phyloP scores from a whole-genome alignment of 2,888 invertebrate genomes.

The Tetheella fluctuosa region DNA sequence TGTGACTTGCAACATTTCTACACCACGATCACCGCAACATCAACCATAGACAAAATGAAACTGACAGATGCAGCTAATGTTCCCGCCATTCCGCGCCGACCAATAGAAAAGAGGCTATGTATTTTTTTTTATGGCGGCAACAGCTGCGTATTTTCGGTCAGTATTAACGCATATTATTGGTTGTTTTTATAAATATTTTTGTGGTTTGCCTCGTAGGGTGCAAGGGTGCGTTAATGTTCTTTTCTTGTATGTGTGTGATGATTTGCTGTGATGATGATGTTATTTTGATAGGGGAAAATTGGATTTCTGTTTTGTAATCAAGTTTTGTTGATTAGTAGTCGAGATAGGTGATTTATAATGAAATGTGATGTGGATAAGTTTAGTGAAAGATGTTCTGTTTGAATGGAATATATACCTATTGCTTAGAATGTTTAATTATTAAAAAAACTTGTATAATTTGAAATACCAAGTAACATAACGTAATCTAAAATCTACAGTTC shows the following conservation, averaged over 20 bases:
- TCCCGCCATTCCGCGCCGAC: constrained; percentile 58
- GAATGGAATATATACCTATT: no score
- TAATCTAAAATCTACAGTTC: no score
- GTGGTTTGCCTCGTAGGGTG: background rate
- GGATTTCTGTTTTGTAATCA: constrained; percentile 31
- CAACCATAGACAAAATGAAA: constrained; percentile 57
- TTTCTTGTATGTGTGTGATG: constrained; percentile 23
- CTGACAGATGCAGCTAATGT: constrained; percentile 77
- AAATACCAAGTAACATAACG: no score
- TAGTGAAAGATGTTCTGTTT: background rate
- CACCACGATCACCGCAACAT: background rate
- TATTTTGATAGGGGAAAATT: constrained; percentile 51
- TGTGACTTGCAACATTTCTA: constrained; percentile 34
- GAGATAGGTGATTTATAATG: background rate
- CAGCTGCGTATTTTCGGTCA: constrained; percentile 69
- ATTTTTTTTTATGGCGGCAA: constrained; percentile 63
- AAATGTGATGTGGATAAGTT: no score
- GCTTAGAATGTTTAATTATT: no score
- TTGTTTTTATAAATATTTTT: constrained; percentile 65
- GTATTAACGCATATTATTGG: constrained; percentile 74
- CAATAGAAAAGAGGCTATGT: constrained; percentile 56
- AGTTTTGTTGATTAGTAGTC: background rate
- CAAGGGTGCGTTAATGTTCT: constrained; percentile 6
- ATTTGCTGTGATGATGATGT: constrained; percentile 43
- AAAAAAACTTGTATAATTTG: no score